These are phyloP conservation scores for Ceriagrion tenellum DNA, from an alignment of 2,888 invertebrate species.

Conservation along the genomic window DNA sequence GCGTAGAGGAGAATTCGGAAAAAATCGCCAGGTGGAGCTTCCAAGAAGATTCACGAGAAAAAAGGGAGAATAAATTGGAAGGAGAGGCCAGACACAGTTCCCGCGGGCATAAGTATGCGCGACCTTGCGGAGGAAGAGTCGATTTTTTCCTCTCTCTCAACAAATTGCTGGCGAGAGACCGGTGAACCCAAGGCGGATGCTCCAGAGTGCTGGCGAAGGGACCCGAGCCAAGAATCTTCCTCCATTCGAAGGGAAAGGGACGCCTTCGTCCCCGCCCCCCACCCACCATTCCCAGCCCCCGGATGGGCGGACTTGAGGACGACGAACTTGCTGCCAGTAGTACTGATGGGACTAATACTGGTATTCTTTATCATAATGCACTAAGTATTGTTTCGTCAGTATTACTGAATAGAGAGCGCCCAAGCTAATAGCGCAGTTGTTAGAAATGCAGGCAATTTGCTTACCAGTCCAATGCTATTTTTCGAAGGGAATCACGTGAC, in stretches of 20 bases:
- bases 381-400: too few species aligned
- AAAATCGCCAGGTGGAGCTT: background rate
- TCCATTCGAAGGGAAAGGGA: background rate
- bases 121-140: background rate
- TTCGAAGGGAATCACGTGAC: too few species aligned
- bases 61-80: background rate
- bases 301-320: too few species aligned
- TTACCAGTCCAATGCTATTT: too few species aligned
- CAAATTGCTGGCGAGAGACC: slow-evolving; percentile 32
- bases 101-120: background rate
- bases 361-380: too few species aligned
- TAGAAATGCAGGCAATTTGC: too few species aligned
- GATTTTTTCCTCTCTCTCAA: background rate
- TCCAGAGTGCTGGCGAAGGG: slow-evolving; percentile 30
- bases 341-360: too few species aligned
- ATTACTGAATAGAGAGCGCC: too few species aligned
- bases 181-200: slow-evolving; percentile 51
- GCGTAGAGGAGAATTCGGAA: background rate
- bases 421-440: too few species aligned
- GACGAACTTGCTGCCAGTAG: too few species aligned
- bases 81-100: background rate
- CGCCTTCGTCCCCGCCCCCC: background rate
- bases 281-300: too few species aligned
- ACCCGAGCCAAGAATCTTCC: background rate
- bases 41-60: slow-evolving; percentile 8